A percentile compares a stretch with the other conserved stretches of the same genome.
Evolutionary conservation across 1,140 invertebrate species (phyloP).

Genomic region (Euwallacea similis): DNA sequence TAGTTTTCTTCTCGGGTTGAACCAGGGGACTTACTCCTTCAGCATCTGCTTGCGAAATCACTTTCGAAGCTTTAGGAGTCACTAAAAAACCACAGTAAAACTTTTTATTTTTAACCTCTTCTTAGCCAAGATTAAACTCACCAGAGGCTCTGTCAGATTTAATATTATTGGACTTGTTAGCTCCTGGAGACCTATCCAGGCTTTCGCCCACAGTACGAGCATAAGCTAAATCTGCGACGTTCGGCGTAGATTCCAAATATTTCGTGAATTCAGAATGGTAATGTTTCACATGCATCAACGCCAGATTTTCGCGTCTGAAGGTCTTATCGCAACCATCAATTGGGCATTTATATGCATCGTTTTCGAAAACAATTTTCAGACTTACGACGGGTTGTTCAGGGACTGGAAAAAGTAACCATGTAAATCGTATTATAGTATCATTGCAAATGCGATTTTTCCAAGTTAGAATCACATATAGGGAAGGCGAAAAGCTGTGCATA

Average conservation of each 20-base stretch:
- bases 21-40: no score
- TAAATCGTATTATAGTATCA: no score
- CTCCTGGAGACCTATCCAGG: constrained; percentile 48
- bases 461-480: background rate
- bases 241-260: constrained; percentile 75
- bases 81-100: background rate
- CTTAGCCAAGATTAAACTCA: background rate
- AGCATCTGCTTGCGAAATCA: no score
- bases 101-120: background rate
- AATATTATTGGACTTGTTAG: background rate
- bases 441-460: background rate
- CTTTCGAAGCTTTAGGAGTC: constrained; percentile 31
- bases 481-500: no score
- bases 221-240: constrained; percentile 81
- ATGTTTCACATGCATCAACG: constrained; percentile 90
- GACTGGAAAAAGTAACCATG: no score
- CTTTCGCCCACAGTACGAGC: constrained; percentile 70
- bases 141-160: background rate
- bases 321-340: constrained; percentile 82
- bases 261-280: constrained; percentile 81
- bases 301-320: constrained; percentile 85
- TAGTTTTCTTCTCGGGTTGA: constrained; percentile 22
- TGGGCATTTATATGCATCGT: constrained; percentile 76
- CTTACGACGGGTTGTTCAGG: constrained; percentile 18
- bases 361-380: constrained; percentile 54